These are phyloP conservation scores for Acromyrmex heyeri DNA, from an alignment of 1,140 invertebrate genomes.

Conservation along the genomic window DNA sequence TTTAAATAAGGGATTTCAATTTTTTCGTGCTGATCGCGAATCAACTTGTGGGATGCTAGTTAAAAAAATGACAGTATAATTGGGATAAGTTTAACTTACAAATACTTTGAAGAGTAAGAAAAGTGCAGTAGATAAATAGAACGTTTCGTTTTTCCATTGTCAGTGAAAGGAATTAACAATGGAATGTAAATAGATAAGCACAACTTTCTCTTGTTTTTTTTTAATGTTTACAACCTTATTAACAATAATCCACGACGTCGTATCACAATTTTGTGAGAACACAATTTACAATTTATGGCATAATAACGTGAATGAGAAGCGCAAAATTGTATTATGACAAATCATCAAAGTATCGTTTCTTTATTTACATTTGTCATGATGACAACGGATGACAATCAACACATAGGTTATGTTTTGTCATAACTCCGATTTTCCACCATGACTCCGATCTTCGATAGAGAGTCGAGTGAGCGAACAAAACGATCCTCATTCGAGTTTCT, in stretches of 20 bases:
- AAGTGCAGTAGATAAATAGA: slow-evolving; percentile 60
- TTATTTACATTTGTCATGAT: not conserved
- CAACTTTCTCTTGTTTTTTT: not conserved
- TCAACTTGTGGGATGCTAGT: not conserved
- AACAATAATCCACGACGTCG: not conserved
- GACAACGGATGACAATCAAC: not conserved
- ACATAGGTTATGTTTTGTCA: not conserved
- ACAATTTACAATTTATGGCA: not conserved
- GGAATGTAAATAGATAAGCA: not conserved
- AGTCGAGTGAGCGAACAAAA: not conserved
- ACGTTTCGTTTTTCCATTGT: slow-evolving; percentile 58
- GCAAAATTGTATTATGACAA: not conserved
- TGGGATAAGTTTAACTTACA: slow-evolving; percentile 61
- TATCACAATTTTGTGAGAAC: not conserved
- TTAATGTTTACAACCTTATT: not conserved
- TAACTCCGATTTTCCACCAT: not conserved
- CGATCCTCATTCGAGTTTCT: not conserved
- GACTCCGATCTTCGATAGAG: not conserved
- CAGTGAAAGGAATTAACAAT: not conserved
- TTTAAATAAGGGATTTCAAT: not conserved
- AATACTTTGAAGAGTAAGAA: slow-evolving; percentile 36
- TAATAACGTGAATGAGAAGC: not conserved
- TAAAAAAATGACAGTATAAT: slow-evolving; percentile 13
- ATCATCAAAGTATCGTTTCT: not conserved
- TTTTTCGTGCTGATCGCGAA: not conserved